phyloP scores from a whole-genome alignment of 1,140 invertebrate species.

The Tetraneura akinire region DNA sequence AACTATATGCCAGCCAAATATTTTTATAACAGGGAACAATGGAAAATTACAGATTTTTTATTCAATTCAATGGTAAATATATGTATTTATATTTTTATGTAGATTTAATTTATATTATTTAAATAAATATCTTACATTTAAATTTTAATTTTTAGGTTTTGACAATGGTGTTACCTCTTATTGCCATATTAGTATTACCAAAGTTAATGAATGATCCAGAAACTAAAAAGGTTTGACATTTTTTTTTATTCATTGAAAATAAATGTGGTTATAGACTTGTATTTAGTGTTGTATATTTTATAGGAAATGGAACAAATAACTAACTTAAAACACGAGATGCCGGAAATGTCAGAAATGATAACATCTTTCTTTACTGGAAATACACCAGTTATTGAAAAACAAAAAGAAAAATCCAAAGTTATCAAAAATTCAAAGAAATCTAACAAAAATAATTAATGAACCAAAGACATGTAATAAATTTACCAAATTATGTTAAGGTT shows the following conservation, averaged over 20 bases:
- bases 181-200: conserved; percentile 89
- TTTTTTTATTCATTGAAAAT: conserved; percentile 18
- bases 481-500: conserved; percentile 18
- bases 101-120: neutral
- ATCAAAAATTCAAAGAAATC: conserved; percentile 46
- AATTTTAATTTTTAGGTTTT: conserved; percentile 65
- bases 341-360: conserved; percentile 88
- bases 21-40: conserved; percentile 92
- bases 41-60: conserved; percentile 91
- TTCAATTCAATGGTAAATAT: conserved; percentile 89
- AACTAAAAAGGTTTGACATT: conserved; percentile 72
- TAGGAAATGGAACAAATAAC: conserved; percentile 87
- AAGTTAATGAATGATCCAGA: conserved; percentile 97
- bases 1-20: conserved; percentile 80
- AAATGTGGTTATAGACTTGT: conserved; percentile 38
- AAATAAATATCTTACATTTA: neutral
- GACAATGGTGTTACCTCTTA: conserved; percentile 92
- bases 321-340: conserved; percentile 81
- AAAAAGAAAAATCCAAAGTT: conserved; percentile 69
- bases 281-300: conserved; percentile 53
- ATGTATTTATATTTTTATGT: neutral
- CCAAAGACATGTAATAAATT: neutral
- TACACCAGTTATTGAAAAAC: conserved; percentile 60
- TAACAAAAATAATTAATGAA: conserved; percentile 41
- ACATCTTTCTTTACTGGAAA: conserved; percentile 75